Conservation (phyloP, 2,888 invertebrate genomes). For the Hirtodrosophila cameraria region DNA sequence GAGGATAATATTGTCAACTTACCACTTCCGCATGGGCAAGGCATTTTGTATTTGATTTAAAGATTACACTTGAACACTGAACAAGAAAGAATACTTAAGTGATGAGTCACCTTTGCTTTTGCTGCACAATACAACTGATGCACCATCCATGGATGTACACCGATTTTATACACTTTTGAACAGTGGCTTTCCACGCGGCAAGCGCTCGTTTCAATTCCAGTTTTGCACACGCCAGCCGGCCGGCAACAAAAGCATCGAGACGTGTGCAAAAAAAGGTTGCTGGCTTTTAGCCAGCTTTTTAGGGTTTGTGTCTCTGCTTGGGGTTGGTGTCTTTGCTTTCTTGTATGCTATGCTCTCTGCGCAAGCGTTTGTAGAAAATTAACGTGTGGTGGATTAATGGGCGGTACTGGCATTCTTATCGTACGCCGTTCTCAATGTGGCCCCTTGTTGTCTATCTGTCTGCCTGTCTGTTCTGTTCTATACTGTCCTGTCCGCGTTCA, state of each 20-base stretch:
- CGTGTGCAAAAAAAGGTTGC: conserved; percentile 63
- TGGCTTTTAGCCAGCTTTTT: conserved; percentile 24
- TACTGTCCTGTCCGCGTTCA: no score
- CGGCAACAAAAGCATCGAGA: conserved; percentile 27
- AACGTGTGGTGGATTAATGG: conserved; percentile 44
- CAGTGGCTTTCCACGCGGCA: conserved; percentile 73
- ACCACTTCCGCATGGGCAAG: conserved; percentile 82
- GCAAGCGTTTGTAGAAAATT: conserved; percentile 45
- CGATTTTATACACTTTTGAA: conserved; percentile 70
- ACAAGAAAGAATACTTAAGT: conserved; percentile 31
- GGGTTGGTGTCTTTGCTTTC: conserved; percentile 37
- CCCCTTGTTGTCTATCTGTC: conserved; percentile 42
- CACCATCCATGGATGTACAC: conserved; percentile 43
- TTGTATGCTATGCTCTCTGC: no score
- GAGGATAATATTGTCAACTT: conserved; percentile 39
- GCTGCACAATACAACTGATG: conserved; percentile 69
- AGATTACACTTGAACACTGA: conserved; percentile 30
- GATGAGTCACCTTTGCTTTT: conserved; percentile 47
- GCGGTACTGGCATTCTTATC: conserved; percentile 53
- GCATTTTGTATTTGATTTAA: conserved; percentile 62
- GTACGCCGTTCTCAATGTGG: conserved; percentile 44
- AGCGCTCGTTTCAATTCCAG: conserved; percentile 49
- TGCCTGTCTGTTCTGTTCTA: conserved; percentile 41
- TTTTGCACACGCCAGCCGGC: conserved; percentile 73
- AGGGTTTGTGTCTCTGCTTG: neutral